These are phyloP conservation scores for Phortica magna DNA, from an alignment of 2,888 invertebrate species.

Conservation along the genomic window DNA sequence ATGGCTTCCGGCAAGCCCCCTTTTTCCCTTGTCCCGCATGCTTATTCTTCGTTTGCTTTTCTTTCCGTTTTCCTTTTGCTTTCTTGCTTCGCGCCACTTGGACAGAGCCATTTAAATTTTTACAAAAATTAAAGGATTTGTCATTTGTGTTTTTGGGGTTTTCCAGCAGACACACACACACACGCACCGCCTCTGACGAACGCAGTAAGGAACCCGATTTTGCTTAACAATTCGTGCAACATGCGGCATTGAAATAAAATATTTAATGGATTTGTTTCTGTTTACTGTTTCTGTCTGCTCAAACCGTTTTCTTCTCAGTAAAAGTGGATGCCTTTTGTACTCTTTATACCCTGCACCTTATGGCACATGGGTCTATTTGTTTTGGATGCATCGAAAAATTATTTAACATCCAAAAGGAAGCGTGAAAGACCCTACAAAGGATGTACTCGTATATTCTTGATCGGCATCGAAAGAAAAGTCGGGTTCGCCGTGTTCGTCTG, in stretches of 20 bases:
- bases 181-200: not conserved
- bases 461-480: no score
- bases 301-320: constrained; percentile 13
- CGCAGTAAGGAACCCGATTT: not conserved
- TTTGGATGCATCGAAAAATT: no score
- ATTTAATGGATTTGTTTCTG: constrained; percentile 46
- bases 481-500: not conserved
- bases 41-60: constrained; percentile 4
- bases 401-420: no score
- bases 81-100: constrained; percentile 6
- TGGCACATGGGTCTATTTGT: no score
- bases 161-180: not conserved
- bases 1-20: constrained; percentile 8
- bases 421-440: no score
- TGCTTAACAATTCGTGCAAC: constrained; percentile 17
- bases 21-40: not conserved
- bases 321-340: not conserved
- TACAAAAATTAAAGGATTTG: constrained; percentile 30
- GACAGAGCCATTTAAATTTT: constrained; percentile 26
- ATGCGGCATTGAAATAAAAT: constrained; percentile 44
- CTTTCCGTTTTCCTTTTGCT: not conserved
- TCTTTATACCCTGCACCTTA: no score
- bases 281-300: constrained; percentile 40
- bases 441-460: no score
- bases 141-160: constrained; percentile 12